Conservation (phyloP, 1,140 invertebrate genomes). For the Drosophila ananassae region DNA sequence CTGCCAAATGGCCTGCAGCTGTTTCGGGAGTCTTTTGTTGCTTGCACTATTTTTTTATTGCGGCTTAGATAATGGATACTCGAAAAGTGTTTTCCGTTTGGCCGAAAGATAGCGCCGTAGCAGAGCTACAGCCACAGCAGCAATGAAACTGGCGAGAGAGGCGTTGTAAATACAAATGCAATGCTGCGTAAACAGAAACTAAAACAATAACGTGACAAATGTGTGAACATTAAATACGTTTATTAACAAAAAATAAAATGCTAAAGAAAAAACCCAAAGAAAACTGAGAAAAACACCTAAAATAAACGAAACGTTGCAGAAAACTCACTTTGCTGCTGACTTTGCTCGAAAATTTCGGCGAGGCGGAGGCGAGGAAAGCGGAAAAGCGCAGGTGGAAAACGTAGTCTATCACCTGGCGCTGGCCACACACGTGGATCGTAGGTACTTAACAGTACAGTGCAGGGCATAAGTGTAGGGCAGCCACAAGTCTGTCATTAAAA, state of each 20-base stretch:
- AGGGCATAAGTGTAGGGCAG: not conserved
- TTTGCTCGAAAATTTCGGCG: slow-evolving; percentile 22
- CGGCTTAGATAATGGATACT: slow-evolving; percentile 56
- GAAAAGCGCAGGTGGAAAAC: slow-evolving; percentile 12
- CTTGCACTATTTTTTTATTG: not conserved
- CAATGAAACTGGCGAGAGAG: slow-evolving; percentile 26
- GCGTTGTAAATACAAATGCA: slow-evolving; percentile 58
- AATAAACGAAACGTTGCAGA: slow-evolving; percentile 42
- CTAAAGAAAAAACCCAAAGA: slow-evolving; percentile 17
- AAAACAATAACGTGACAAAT: slow-evolving; percentile 77
- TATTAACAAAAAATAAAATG: slow-evolving; percentile 42
- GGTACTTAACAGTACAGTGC: slow-evolving; percentile 5
- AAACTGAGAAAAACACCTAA: slow-evolving; percentile 28
- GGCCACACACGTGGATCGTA: slow-evolving; percentile 50
- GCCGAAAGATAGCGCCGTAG: slow-evolving; percentile 46
- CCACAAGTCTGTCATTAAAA: not conserved
- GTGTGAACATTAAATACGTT: slow-evolving; percentile 79
- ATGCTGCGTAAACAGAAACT: slow-evolving; percentile 51
- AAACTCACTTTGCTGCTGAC: slow-evolving; percentile 46
- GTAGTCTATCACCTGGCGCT: slow-evolving; percentile 29
- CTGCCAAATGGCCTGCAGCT: slow-evolving; percentile 56
- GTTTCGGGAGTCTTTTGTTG: slow-evolving; percentile 28
- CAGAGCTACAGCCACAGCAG: slow-evolving; percentile 33
- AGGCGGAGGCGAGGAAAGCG: slow-evolving; percentile 21
- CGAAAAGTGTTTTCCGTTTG: slow-evolving; percentile 64